These are phyloP conservation scores for Zeuzera pyrina DNA, from an alignment of 2,888 invertebrate species.

Conservation along the genomic window DNA sequence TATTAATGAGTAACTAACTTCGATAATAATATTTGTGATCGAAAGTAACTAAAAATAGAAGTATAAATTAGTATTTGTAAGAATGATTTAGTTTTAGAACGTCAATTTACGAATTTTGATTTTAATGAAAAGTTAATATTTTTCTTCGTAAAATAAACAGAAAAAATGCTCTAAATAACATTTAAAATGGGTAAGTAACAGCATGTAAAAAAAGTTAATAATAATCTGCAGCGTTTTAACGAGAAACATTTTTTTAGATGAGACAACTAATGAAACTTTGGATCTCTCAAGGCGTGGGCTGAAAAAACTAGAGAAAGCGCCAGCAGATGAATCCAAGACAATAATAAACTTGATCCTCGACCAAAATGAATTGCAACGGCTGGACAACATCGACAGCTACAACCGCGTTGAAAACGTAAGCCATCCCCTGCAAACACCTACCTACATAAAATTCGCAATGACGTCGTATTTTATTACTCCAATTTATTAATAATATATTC, in stretches of 20 bases:
- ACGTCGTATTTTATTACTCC: too few relatives aligned
- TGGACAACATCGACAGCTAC: slow-evolving; percentile 90
- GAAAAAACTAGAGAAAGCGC: slow-evolving; percentile 85
- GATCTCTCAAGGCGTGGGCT: slow-evolving; percentile 86
- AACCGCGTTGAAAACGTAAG: slow-evolving; percentile 83
- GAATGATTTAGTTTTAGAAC: slow-evolving; percentile 29
- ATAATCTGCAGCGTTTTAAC: neutral
- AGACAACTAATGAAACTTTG: slow-evolving; percentile 67
- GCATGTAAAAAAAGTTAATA: neutral
- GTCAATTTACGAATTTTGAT: slow-evolving; percentile 45
- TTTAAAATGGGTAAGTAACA: slow-evolving; percentile 42
- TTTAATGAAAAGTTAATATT: slow-evolving; percentile 32
- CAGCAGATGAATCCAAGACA: slow-evolving; percentile 77
- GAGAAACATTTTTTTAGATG: slow-evolving; percentile 12
- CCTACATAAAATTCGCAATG: too few relatives aligned
- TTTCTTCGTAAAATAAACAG: slow-evolving; percentile 27
- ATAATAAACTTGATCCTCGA: slow-evolving; percentile 83
- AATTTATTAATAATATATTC: too few relatives aligned
- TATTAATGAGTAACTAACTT: too few relatives aligned
- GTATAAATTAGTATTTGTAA: too few relatives aligned
- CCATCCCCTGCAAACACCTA: slow-evolving; percentile 4
- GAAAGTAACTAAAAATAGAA: too few relatives aligned
- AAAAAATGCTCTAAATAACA: slow-evolving; percentile 30
- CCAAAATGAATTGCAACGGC: slow-evolving; percentile 88
- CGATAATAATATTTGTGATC: too few relatives aligned